Percentiles rank a stretch among this genome's conserved stretches.
phyloP scores from a whole-genome alignment of 2,797 vertebrate genomes.

The Chelmon rostratus region DNA sequence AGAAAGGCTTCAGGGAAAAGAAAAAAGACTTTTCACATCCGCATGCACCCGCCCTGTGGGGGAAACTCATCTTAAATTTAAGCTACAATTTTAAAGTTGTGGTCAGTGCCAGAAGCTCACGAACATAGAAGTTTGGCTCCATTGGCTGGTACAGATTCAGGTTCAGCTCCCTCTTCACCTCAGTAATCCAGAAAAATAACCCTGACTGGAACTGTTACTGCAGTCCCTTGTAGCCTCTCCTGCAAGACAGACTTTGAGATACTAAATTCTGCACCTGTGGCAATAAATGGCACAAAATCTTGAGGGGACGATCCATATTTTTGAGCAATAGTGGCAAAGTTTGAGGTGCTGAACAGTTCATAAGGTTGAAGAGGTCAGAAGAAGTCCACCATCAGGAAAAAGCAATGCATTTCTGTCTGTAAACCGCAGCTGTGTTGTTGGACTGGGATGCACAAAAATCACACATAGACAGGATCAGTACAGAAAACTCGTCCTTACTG shows the following conservation, averaged over 20 bases:
- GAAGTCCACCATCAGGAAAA: slow-evolving; percentile 43
- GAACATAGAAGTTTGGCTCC: neutral
- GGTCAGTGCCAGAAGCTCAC: neutral
- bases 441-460: neutral
- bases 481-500: neutral
- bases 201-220: neutral
- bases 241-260: neutral
- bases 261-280: neutral
- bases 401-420: neutral
- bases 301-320: slow-evolving; percentile 6
- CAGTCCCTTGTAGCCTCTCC: neutral
- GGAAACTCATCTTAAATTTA: too few relatives aligned
- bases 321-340: slow-evolving; percentile 8
- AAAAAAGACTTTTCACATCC: neutral
- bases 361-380: slow-evolving; percentile 11
- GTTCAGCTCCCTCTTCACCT: neutral
- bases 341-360: slow-evolving; percentile 32
- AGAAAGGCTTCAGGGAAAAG: neutral
- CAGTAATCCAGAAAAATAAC: neutral
- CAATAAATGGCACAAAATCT: neutral
- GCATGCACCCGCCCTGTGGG: neutral
- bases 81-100: neutral
- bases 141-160: neutral
- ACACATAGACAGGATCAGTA: neutral
- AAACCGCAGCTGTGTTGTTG: slow-evolving; percentile 4